A percentile compares a stretch with the other conserved stretches of the same genome.
These are phyloP conservation scores for Agrilus planipennis DNA, from an alignment of 1,140 invertebrate genomes.

Conservation along the genomic window DNA sequence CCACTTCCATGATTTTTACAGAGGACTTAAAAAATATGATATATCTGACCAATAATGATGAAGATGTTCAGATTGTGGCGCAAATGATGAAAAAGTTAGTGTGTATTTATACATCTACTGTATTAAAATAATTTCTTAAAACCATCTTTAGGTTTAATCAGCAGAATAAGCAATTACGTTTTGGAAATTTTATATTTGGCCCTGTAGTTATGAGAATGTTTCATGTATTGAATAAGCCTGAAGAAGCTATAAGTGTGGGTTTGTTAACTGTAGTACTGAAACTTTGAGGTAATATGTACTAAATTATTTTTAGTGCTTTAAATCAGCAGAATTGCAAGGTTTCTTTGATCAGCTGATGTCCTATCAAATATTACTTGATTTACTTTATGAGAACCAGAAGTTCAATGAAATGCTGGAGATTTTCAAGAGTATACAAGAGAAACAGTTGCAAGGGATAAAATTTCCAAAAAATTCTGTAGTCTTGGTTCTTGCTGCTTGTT, in stretches of 20 bases:
- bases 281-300: not conserved
- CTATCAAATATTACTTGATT: constrained; percentile 57
- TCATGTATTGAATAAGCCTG: constrained; percentile 54
- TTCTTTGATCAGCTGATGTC: constrained; percentile 61
- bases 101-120: not conserved
- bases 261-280: constrained; percentile 6
- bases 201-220: constrained; percentile 72
- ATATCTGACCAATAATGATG: constrained; percentile 46
- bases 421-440: constrained; percentile 46
- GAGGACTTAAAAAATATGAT: constrained; percentile 77
- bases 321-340: constrained; percentile 43
- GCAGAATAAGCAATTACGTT: constrained; percentile 59
- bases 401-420: constrained; percentile 55
- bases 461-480: constrained; percentile 56
- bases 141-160: constrained; percentile 47
- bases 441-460: constrained; percentile 44
- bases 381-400: constrained; percentile 55
- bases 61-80: constrained; percentile 50
- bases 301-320: constrained; percentile 46
- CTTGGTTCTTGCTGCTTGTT: constrained; percentile 55
- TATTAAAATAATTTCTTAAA: constrained; percentile 6
- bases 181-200: constrained; percentile 70
- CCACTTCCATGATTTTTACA: constrained; percentile 61
- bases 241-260: constrained; percentile 47
- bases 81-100: constrained; percentile 55